phyloP scores from a whole-genome alignment of 2,797 vertebrate species.

The Brotula barbata region DNA sequence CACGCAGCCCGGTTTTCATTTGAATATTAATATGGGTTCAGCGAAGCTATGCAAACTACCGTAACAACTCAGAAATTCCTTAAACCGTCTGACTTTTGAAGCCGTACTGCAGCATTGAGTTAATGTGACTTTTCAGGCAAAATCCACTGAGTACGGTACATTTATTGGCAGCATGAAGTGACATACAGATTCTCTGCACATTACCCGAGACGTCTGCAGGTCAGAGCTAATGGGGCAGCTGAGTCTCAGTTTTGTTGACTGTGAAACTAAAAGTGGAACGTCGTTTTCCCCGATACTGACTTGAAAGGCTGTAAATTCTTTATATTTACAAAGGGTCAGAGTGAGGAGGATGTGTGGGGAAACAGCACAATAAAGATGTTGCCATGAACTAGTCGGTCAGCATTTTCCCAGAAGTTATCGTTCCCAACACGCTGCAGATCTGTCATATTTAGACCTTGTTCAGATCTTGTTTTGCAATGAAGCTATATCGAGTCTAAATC shows the following conservation, averaged over 20 bases:
- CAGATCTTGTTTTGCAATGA: conserved; percentile 21
- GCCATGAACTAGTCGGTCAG: conserved; percentile 40
- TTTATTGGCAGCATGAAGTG: conserved; percentile 21
- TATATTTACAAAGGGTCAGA: neutral
- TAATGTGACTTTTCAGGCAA: conserved; percentile 40
- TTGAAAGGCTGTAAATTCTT: conserved; percentile 5
- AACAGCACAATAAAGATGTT: conserved; percentile 13
- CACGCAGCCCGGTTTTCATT: conserved; percentile 29
- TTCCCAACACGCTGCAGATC: conserved; percentile 45
- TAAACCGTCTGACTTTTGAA: conserved; percentile 24
- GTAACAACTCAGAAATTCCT: conserved; percentile 36
- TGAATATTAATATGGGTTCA: conserved; percentile 42
- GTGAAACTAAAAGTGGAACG: neutral
- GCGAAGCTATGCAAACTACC: conserved; percentile 33
- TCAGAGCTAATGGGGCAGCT: conserved; percentile 3
- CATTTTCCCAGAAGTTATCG: conserved; percentile 42
- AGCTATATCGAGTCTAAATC: conserved; percentile 16
- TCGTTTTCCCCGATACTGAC: conserved; percentile 6
- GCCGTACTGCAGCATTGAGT: conserved; percentile 20
- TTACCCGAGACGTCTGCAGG: conserved; percentile 9
- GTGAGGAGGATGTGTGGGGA: neutral
- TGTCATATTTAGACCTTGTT: conserved; percentile 44
- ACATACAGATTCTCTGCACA: conserved; percentile 2
- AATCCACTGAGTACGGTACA: conserved; percentile 7
- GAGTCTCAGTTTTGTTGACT: conserved; percentile 1